These are phyloP conservation scores for Clinocottus analis DNA, from an alignment of 2,113 vertebrate species.

Conservation along the genomic window DNA sequence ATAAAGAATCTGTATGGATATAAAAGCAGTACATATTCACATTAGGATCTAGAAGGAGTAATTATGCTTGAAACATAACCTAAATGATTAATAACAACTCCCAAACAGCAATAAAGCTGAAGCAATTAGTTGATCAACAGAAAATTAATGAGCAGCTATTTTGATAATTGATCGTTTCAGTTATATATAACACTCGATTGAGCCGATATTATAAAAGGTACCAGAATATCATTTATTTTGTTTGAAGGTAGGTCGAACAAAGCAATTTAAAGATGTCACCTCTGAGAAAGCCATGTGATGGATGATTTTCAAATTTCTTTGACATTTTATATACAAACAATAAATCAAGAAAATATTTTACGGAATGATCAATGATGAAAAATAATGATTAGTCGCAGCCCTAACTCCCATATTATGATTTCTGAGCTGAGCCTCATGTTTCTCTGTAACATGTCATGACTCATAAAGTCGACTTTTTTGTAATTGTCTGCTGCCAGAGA, in stretches of 20 bases:
- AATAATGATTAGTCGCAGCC: not conserved
- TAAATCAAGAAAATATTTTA: not conserved
- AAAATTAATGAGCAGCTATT: not conserved
- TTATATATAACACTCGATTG: not conserved
- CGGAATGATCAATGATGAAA: not conserved
- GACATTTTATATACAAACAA: not conserved
- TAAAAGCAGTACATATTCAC: not conserved
- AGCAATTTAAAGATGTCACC: not conserved
- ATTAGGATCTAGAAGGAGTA: not conserved
- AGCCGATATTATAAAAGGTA: not conserved
- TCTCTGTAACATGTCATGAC: not conserved
- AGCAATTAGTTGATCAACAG: not conserved
- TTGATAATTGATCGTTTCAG: not conserved
- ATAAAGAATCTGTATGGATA: not conserved
- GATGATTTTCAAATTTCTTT: not conserved
- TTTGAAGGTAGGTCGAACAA: not conserved
- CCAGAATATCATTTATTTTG: not conserved
- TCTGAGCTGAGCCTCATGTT: slow-evolving; percentile 2
- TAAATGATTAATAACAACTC: not conserved
- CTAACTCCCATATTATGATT: not conserved
- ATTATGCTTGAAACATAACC: not conserved
- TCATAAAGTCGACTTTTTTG: slow-evolving; percentile 15
- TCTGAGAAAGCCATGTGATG: not conserved
- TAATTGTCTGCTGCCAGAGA: slow-evolving; percentile 10
- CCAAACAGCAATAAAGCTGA: not conserved